Base-by-base conservation (phyloP, 1,140 invertebrate species). In the Drosophila parabipectinata region DNA sequence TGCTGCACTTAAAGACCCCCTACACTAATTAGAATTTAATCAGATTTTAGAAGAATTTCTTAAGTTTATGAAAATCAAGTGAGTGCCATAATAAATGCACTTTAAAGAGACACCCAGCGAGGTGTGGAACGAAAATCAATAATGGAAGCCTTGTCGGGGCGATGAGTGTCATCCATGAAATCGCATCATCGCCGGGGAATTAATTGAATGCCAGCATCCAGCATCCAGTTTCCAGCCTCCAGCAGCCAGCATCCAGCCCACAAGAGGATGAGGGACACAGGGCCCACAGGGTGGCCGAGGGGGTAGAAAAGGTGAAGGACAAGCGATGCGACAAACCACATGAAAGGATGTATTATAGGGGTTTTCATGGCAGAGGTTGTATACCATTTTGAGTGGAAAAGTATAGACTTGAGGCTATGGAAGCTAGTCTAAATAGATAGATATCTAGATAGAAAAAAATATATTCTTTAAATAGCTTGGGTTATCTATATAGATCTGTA, bases 171-270 rank as follows among this genome's bases (percentile, higher is more conserved):
- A 78, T 60, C 75, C 62, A 76, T 76, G 32, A 77, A 77, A 76
- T 83, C 51, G 66, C 63, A 74, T 78, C 67, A 84, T 41, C 47
- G 50, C 44, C 51, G 51, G 68, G 61, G 75, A 85, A 79, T 82
- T 87, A 88, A 87, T 87, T 87, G 83, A 88, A 85, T 81, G 67
- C 64, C 67, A 68, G 52, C 64, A 71, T 55, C 66, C 21, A 21
- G 2, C 21, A 3, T 21, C 26, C 1, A 18, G 18, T 18, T 18
- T 18, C 52, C 67, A 68, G 52, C 64, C 69, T 55, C 66, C 21
- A 21, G 21, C 21, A 21, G 21, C 26, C 1, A 21, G 2, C 24
- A 10, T 3, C 8, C 30, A 56, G 44, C n/a, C 45, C 39, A 72
- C 52, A 47, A 39, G 54, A 50, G 69, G 37, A 41, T 18, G 14